phyloP scores from a whole-genome alignment of 2,113 vertebrate genomes.

The Ailuropoda melanoleuca region DNA sequence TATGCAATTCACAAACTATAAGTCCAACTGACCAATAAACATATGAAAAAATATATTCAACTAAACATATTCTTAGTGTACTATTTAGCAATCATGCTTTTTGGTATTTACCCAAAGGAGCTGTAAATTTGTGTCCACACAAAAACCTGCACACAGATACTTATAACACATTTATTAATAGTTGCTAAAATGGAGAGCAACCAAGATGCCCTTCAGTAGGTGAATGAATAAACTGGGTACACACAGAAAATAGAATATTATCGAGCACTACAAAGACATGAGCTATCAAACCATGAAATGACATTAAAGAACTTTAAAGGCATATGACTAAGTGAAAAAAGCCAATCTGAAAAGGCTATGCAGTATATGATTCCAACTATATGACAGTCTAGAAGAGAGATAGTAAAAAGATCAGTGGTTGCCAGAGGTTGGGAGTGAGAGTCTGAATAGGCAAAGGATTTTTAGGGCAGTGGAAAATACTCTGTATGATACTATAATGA shows the following conservation, averaged over 20 bases:
- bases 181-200: neutral
- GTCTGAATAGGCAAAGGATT: neutral
- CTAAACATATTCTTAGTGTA: neutral
- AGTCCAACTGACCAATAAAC: neutral
- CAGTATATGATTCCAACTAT: neutral
- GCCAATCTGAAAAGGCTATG: neutral
- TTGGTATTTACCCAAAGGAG: neutral
- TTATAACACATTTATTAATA: neutral
- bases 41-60: neutral
- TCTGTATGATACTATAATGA: neutral
- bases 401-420: neutral
- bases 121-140: neutral
- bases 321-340: neutral
- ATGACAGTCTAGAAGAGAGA: neutral
- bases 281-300: neutral
- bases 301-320: neutral
- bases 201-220: neutral
- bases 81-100: neutral
- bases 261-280: neutral
- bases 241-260: neutral
- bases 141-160: neutral
- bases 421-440: neutral
- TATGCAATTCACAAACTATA: neutral
- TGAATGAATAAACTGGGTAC: neutral
- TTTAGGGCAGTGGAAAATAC: neutral